phyloP scores from a whole-genome alignment of 92 coral and sea anemone species.

The Hydrozoanthus gracilis region DNA sequence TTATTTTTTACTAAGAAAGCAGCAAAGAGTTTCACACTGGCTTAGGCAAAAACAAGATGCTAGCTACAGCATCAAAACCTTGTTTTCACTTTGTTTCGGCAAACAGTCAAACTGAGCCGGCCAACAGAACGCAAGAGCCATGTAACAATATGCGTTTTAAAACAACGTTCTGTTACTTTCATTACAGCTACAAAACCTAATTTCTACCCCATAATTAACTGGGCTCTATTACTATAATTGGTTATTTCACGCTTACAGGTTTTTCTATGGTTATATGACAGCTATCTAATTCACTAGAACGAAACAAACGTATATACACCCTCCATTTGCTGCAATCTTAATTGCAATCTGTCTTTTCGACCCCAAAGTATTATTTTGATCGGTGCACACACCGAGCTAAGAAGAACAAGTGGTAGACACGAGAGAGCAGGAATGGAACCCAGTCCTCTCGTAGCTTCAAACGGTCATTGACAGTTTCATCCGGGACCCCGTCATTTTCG shows the following conservation, averaged over 20 bases:
- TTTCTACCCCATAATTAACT: neutral
- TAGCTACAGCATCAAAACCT: no score
- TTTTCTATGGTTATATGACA: no score
- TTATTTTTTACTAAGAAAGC: no score
- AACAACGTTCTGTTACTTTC: neutral
- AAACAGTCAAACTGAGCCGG: neutral
- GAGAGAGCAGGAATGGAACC: constrained; percentile 1
- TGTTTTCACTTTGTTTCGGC: neutral
- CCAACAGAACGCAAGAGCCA: neutral
- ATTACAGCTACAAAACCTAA: neutral
- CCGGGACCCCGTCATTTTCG: neutral
- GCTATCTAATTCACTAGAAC: no score
- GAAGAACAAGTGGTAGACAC: constrained; percentile 45
- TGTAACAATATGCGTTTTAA: neutral
- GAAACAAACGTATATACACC: no score
- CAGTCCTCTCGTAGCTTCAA: neutral
- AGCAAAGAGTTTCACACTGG: no score
- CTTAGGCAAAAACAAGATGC: no score
- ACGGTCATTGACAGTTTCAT: neutral
- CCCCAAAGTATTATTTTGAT: neutral
- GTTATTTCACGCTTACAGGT: neutral
- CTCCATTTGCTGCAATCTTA: neutral
- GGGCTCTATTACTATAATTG: neutral
- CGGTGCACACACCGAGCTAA: constrained; percentile 42
- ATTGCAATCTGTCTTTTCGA: neutral